A percentile compares a stretch with the other conserved stretches of the same genome.
These are phyloP conservation scores for Heliangelus exortis DNA, from an alignment of 2,797 vertebrate genomes.

Conservation along the genomic window DNA sequence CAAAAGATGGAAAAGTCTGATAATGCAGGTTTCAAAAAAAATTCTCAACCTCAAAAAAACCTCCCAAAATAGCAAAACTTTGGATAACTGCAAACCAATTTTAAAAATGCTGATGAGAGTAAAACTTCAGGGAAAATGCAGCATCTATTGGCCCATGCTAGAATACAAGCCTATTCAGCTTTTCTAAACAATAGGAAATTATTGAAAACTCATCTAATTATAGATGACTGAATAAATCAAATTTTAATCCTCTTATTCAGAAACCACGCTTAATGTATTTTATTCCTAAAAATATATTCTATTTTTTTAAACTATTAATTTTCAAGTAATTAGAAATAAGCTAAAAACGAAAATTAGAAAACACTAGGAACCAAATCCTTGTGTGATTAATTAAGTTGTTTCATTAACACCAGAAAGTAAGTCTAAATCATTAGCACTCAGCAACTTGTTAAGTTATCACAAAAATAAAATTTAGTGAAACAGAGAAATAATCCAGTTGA, in stretches of 20 bases:
- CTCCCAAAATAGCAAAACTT: background rate
- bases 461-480: constrained; percentile 60
- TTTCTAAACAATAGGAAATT: constrained; percentile 7
- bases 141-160: background rate
- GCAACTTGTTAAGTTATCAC: background rate
- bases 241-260: background rate
- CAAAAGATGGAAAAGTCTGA: background rate
- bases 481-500: constrained; percentile 81
- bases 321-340: background rate
- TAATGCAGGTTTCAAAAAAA: background rate
- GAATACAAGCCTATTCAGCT: background rate
- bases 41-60: background rate
- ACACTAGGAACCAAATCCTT: background rate
- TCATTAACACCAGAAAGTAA: background rate
- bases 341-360: constrained; percentile 3
- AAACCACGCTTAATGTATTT: background rate
- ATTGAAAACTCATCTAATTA: background rate
- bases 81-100: constrained; percentile 4
- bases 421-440: background rate
- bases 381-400: background rate
- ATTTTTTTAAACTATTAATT: background rate
- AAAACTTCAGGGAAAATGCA: background rate
- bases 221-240: background rate
- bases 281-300: background rate
- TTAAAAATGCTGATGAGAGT: background rate